phyloP scores from a whole-genome alignment of 2,797 vertebrate species.

The Anguilla marmorata region DNA sequence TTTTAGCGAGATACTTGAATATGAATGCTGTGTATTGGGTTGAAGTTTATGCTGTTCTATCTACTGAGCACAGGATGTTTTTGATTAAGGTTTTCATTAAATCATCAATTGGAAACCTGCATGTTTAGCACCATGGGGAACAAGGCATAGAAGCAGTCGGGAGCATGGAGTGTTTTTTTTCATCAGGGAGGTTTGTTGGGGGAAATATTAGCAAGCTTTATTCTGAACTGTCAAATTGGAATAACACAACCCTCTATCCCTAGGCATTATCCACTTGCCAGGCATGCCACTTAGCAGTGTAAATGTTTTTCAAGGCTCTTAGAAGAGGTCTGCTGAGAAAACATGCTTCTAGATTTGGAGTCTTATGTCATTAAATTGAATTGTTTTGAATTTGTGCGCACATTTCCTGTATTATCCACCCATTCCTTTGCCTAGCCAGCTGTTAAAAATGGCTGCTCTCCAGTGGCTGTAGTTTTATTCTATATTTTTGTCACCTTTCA shows the following conservation, averaged over 20 bases:
- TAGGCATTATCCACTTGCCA: constrained; percentile 49
- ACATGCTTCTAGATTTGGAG: background rate
- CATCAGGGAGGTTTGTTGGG: background rate
- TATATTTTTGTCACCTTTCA: background rate
- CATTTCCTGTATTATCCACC: no score
- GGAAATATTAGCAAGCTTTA: constrained; percentile 55
- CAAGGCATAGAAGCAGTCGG: background rate
- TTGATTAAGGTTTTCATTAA: background rate
- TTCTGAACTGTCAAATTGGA: constrained; percentile 66
- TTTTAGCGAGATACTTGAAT: background rate
- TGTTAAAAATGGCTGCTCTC: background rate
- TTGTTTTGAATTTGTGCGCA: background rate
- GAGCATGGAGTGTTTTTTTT: background rate
- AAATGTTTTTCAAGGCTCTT: constrained; percentile 34
- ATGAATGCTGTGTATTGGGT: background rate
- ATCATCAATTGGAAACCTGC: background rate
- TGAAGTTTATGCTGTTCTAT: background rate
- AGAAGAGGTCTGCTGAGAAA: background rate
- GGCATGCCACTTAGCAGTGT: background rate
- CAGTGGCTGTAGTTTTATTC: background rate
- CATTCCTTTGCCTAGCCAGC: no score
- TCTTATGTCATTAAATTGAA: background rate
- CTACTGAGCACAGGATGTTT: background rate
- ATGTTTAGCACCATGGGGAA: background rate
- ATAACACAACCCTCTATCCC: constrained; percentile 73